phyloP scores from a whole-genome alignment of 2,797 vertebrate species.

The Percopsis omiscomaycus region DNA sequence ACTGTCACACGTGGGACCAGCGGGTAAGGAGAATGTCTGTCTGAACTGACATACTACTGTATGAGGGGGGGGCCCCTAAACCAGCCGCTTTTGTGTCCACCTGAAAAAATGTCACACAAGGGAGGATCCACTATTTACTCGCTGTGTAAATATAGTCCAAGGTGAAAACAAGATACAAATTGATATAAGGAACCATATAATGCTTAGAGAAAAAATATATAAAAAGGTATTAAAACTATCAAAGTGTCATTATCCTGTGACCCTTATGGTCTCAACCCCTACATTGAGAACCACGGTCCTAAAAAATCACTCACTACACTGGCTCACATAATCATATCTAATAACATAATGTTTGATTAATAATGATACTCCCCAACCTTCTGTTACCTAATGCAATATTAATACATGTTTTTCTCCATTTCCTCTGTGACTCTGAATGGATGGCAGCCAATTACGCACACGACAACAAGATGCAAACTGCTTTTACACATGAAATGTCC shows the following conservation, averaged over 20 bases:
- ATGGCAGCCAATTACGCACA: conserved; percentile 63
- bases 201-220: too few relatives aligned
- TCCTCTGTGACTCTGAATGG: conserved; percentile 54
- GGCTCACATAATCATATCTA: too few relatives aligned
- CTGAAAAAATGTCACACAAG: background rate
- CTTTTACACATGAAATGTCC: conserved; percentile 60
- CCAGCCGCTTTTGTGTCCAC: background rate
- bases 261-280: conserved; percentile 12
- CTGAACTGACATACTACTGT: conserved; percentile 31
- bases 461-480: conserved; percentile 57
- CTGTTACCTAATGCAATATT: conserved; percentile 72
- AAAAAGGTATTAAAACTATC: too few relatives aligned
- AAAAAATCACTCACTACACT: conserved; percentile 5
- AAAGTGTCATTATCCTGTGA: too few relatives aligned
- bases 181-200: too few relatives aligned
- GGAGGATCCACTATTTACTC: too few relatives aligned
- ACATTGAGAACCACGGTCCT: conserved; percentile 37
- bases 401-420: conserved; percentile 66
- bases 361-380: conserved; percentile 51
- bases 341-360: conserved; percentile 65
- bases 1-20: conserved; percentile 1
- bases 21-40: conserved; percentile 23
- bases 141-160: too few relatives aligned
- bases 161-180: too few relatives aligned
- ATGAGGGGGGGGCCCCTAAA: too few relatives aligned